Percentiles rank a stretch among this genome's conserved stretches.
These are phyloP conservation scores for Proterorhinus semilunaris DNA, from an alignment of 2,113 vertebrate species.

Conservation along the genomic window DNA sequence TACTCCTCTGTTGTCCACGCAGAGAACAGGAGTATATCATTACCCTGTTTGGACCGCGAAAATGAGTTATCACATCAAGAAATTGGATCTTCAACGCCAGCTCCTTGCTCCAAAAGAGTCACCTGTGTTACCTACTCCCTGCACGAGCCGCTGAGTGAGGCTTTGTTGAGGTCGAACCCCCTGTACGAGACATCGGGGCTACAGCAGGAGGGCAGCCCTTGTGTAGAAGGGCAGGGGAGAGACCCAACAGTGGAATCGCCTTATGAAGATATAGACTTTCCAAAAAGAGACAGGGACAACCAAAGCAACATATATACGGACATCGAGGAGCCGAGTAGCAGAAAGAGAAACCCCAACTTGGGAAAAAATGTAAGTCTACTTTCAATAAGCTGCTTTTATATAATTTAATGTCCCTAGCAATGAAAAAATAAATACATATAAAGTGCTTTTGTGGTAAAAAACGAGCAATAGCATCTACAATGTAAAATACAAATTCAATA, in stretches of 20 bases:
- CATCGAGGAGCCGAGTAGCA: slow-evolving; percentile 59
- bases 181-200: slow-evolving; percentile 28
- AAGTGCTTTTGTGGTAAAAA: no score
- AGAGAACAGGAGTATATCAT: slow-evolving; percentile 51
- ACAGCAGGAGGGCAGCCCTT: slow-evolving; percentile 12
- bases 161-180: slow-evolving; percentile 36
- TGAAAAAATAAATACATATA: no score
- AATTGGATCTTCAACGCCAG: not conserved
- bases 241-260: slow-evolving; percentile 19
- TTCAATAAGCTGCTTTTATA: not conserved
- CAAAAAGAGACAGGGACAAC: not conserved
- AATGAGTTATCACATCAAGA: slow-evolving; percentile 9
- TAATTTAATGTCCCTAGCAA: not conserved
- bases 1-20: slow-evolving; percentile 50
- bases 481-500: no score
- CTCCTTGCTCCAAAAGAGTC: slow-evolving; percentile 26
- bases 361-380: slow-evolving; percentile 59
- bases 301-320: slow-evolving; percentile 63
- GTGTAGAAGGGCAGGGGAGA: slow-evolving; percentile 58
- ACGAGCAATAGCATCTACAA: no score
- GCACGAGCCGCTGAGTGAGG: slow-evolving; percentile 23
- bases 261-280: slow-evolving; percentile 61
- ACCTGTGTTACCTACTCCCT: slow-evolving; percentile 53
- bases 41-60: slow-evolving; percentile 38
- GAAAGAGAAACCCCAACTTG: slow-evolving; percentile 48